phyloP scores from a whole-genome alignment of 2,888 invertebrate species.

The Cyrtodaria siliqua region DNA sequence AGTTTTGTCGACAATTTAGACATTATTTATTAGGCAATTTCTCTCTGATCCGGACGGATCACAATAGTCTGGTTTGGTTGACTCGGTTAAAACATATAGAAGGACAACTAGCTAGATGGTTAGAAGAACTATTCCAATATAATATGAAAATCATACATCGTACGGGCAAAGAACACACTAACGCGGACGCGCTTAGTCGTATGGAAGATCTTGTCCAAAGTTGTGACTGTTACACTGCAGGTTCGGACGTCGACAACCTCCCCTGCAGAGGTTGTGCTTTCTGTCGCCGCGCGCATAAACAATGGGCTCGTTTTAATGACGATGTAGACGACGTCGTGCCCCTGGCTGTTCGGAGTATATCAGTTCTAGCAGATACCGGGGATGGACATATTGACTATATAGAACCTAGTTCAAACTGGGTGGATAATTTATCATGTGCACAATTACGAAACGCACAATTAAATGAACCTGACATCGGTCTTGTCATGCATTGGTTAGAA shows the following conservation, averaged over 20 bases:
- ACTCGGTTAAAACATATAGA: conserved; percentile 3
- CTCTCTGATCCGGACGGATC: conserved; percentile 4
- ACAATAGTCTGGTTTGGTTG: conserved; percentile 14
- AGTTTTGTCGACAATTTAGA: conserved; percentile 4
- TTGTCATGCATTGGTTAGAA: neutral
- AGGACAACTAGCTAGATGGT: conserved; percentile 11
- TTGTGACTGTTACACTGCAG: conserved; percentile 1
- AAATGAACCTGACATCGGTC: neutral
- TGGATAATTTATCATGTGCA: neutral
- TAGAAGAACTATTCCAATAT: conserved; percentile 10
- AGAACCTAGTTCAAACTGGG: no score
- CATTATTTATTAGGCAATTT: neutral
- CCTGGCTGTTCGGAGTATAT: neutral
- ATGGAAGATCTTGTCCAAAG: neutral
- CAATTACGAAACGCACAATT: neutral
- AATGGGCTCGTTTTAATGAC: conserved; percentile 10
- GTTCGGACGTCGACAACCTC: neutral
- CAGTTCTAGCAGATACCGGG: neutral
- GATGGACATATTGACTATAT: neutral
- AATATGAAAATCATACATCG: conserved; percentile 6
- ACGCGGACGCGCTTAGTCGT: neutral
- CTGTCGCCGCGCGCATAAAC: conserved; percentile 4
- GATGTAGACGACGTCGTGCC: conserved; percentile 24
- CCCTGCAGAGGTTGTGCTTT: conserved; percentile 1
- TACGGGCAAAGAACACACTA: neutral